phyloP scores from a whole-genome alignment of 2,797 vertebrate genomes.

The Eulemur rubriventer region DNA sequence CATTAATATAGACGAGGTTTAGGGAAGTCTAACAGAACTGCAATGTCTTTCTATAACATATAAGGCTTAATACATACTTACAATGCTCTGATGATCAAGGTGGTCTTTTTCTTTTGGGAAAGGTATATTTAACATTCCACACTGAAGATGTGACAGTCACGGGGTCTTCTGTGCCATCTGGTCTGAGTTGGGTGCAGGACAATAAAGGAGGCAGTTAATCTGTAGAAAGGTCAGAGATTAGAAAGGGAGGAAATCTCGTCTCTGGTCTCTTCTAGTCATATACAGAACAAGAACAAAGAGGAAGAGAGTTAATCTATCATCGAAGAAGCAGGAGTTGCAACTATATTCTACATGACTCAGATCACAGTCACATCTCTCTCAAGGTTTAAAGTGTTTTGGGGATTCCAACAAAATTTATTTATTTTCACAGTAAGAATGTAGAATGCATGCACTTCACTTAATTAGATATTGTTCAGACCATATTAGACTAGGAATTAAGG shows the following conservation, averaged over 20 bases:
- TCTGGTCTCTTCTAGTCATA: not conserved
- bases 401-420: not conserved
- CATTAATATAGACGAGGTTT: not conserved
- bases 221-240: not conserved
- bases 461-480: slow-evolving; percentile 2
- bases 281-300: not conserved
- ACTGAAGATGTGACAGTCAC: not conserved
- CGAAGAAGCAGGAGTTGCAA: not conserved
- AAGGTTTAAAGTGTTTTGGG: not conserved
- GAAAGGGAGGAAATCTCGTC: not conserved
- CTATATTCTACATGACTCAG: not conserved
- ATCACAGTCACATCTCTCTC: not conserved
- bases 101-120: not conserved
- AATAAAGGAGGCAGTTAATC: not conserved
- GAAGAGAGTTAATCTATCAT: not conserved
- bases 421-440: not conserved
- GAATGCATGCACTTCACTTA: not conserved
- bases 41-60: no score
- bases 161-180: not conserved
- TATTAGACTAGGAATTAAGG: not conserved
- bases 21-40: not conserved
- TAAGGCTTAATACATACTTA: not conserved
- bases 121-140: not conserved
- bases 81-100: not conserved
- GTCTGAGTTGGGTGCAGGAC: not conserved